Conservation (phyloP, 1,140 invertebrate genomes). For the Cotesia vestalis region DNA sequence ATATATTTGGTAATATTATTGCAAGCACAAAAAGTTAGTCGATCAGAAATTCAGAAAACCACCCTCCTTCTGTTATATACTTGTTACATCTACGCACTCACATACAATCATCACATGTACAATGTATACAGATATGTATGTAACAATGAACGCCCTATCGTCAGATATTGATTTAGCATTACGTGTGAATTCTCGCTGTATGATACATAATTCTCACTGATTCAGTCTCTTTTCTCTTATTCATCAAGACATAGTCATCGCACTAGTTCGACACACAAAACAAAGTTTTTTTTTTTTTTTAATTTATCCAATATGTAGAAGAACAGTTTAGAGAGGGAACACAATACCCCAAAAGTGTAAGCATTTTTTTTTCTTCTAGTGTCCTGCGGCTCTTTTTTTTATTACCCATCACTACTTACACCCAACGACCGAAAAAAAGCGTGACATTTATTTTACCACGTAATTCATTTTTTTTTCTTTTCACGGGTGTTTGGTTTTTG, state of each 20-base stretch:
- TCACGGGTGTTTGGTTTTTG: too few species aligned
- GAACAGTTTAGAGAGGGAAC: background rate
- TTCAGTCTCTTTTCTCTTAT: constrained; percentile 45
- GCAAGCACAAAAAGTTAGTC: too few species aligned
- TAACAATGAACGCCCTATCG: constrained; percentile 46
- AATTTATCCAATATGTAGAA: constrained; percentile 42
- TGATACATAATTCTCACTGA: constrained; percentile 39
- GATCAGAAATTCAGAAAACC: too few species aligned
- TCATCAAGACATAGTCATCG: constrained; percentile 37
- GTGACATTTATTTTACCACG: too few species aligned
- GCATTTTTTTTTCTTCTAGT: background rate
- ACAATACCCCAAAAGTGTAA: background rate
- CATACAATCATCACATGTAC: too few species aligned
- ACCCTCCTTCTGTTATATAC: too few species aligned
- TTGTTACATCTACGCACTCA: too few species aligned
- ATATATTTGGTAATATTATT: too few species aligned
- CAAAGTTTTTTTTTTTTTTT: constrained; percentile 42
- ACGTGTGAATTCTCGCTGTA: constrained; percentile 50
- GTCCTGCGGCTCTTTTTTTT: too few species aligned
- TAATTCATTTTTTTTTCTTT: too few species aligned
- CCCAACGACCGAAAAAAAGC: too few species aligned
- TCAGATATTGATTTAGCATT: constrained; percentile 64
- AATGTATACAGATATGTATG: constrained; percentile 37
- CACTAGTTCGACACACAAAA: constrained; percentile 33
- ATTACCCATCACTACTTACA: too few species aligned